These are phyloP conservation scores for Harlomillsia oculata DNA, from an alignment of 1,140 invertebrate genomes.

Conservation along the genomic window DNA sequence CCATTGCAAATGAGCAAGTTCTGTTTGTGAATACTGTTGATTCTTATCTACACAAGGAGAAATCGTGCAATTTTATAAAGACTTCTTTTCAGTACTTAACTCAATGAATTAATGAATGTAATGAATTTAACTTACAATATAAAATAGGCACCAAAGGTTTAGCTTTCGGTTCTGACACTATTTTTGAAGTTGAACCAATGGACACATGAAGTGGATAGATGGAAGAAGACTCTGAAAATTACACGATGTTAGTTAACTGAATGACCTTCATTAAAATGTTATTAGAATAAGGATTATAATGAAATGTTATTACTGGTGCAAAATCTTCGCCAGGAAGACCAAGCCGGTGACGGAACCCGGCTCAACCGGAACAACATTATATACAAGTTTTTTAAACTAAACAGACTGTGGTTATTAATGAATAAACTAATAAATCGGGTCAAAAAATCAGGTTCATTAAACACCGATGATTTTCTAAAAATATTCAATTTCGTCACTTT, in stretches of 20 bases:
- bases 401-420: too few relatives aligned
- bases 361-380: too few relatives aligned
- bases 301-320: too few relatives aligned
- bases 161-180: conserved; percentile 52
- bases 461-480: conserved; percentile 23
- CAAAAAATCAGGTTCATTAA: too few relatives aligned
- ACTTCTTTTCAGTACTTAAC: not conserved
- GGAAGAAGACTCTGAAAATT: too few relatives aligned
- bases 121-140: conserved; percentile 57
- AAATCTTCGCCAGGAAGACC: too few relatives aligned
- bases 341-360: too few relatives aligned
- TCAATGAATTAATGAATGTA: conserved; percentile 19
- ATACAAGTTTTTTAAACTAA: too few relatives aligned
- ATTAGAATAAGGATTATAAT: too few relatives aligned
- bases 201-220: conserved; percentile 44
- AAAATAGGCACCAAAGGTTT: conserved; percentile 71
- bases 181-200: conserved; percentile 64
- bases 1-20: conserved; percentile 76
- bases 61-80: not conserved
- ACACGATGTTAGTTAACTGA: too few relatives aligned
- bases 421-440: too few relatives aligned
- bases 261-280: too few relatives aligned
- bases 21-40: conserved; percentile 52
- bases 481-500: conserved; percentile 22
- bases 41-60: not conserved